phyloP scores from a whole-genome alignment of 2,888 invertebrate genomes.

The Caenorhabditis angaria region DNA sequence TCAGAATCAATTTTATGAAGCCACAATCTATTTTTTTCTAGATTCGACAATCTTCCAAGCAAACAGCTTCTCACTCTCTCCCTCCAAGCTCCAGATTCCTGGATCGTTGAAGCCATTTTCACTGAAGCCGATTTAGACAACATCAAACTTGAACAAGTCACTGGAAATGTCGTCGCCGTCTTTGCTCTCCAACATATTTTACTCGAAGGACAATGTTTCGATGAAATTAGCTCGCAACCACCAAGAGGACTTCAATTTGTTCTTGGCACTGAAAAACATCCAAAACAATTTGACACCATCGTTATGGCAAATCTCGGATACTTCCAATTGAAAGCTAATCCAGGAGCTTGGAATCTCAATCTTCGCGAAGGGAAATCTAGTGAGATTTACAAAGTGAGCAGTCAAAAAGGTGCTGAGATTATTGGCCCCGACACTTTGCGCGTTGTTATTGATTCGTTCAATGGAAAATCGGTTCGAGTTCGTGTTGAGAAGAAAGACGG shows the following conservation, averaged over 20 bases:
- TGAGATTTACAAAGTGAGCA: slow-evolving; percentile 88
- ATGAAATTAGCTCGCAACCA: slow-evolving; percentile 84
- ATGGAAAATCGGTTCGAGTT: slow-evolving; percentile 75
- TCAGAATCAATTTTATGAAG: too few relatives aligned
- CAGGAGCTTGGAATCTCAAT: slow-evolving; percentile 90
- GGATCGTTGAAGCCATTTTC: slow-evolving; percentile 89
- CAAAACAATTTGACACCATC: slow-evolving; percentile 87
- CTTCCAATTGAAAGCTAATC: slow-evolving; percentile 90
- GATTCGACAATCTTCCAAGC: slow-evolving; percentile 88
- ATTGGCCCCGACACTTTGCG: slow-evolving; percentile 36
- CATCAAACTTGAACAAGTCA: slow-evolving; percentile 89
- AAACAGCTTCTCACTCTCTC: slow-evolving; percentile 89
- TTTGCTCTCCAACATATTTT: slow-evolving; percentile 93
- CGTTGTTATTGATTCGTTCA: slow-evolving; percentile 60
- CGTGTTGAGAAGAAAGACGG: slow-evolving; percentile 84
- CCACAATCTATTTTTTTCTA: slow-evolving; percentile 62
- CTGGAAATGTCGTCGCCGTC: slow-evolving; percentile 79
- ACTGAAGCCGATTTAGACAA: slow-evolving; percentile 82
- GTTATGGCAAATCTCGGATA: slow-evolving; percentile 99
- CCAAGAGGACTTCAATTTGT: slow-evolving; percentile 96
- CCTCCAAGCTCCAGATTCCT: slow-evolving; percentile 74
- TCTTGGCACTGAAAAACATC: slow-evolving; percentile 80
- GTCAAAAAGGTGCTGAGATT: slow-evolving; percentile 63
- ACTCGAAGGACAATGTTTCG: slow-evolving; percentile 95
- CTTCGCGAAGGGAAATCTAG: slow-evolving; percentile 90